Evolutionary conservation across 1,140 invertebrate species (phyloP).

Genomic region (Leptinotarsa undecemlineata): DNA sequence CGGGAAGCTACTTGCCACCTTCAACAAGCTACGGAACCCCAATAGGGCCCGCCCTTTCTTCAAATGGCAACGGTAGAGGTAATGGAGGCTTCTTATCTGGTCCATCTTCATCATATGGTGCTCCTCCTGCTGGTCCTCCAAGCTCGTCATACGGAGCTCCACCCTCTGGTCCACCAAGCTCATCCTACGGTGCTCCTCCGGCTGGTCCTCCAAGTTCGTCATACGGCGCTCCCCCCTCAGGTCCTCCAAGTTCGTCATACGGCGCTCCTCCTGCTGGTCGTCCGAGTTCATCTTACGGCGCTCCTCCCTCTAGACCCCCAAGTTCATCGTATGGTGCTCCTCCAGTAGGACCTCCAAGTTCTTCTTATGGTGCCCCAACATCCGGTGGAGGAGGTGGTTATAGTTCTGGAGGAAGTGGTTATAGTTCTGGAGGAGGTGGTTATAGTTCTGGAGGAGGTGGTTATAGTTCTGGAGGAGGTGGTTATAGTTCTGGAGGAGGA

Average conservation of each 20-base stretch:
- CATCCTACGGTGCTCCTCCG: constrained; percentile 37
- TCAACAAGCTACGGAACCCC: constrained; percentile 38
- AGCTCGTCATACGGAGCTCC: constrained; percentile 50
- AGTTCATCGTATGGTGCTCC: constrained; percentile 29
- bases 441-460: constrained; percentile 25
- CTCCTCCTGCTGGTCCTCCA: constrained; percentile 46
- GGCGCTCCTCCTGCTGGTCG: constrained; percentile 30
- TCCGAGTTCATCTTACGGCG: constrained; percentile 39
- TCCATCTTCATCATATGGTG: constrained; percentile 36
- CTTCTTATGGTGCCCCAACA: constrained; percentile 54
- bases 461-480: constrained; percentile 45
- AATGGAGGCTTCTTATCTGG: constrained; percentile 36
- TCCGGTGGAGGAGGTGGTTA: constrained; percentile 19
- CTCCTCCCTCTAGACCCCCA: constrained; percentile 38
- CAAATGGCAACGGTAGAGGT: constrained; percentile 31
- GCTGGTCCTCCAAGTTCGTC: constrained; percentile 25
- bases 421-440: constrained; percentile 33
- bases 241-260: constrained; percentile 35
- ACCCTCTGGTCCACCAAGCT: constrained; percentile 51
- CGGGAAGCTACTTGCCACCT: constrained; percentile 38
- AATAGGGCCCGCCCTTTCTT: constrained; percentile 36
- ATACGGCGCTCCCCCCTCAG: constrained; percentile 45
- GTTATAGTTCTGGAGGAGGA: constrained; percentile 47
- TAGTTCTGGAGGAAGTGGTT: constrained; percentile 34
- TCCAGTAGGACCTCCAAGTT: constrained; percentile 47